These are phyloP conservation scores for Stenurella melanura DNA, from an alignment of 2,888 invertebrate species.

Conservation along the genomic window DNA sequence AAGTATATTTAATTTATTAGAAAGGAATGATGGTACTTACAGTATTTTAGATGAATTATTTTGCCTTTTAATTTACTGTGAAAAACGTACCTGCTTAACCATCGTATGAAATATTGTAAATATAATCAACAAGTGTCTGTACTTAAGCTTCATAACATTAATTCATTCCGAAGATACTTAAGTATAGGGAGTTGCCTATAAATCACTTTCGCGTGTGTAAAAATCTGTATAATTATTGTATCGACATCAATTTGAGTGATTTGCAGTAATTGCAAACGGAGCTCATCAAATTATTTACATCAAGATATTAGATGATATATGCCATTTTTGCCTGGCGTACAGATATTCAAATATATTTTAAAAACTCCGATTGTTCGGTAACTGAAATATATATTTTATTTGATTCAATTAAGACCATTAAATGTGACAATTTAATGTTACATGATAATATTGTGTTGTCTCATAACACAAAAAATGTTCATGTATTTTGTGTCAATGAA, in stretches of 20 bases:
- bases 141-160: background rate
- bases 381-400: constrained; percentile 13
- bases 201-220: constrained; percentile 11
- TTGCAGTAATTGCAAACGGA: background rate
- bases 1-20: constrained; percentile 32
- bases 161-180: constrained; percentile 14
- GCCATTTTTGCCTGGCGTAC: background rate
- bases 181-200: constrained; percentile 15
- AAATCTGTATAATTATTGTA: constrained; percentile 10
- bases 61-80: constrained; percentile 37
- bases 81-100: constrained; percentile 44
- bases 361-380: background rate
- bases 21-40: constrained; percentile 34
- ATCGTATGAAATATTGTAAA: constrained; percentile 34
- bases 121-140: constrained; percentile 25
- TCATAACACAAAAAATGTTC: too few species aligned
- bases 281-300: background rate
- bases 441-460: too few species aligned
- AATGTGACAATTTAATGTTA: too few species aligned
- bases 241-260: constrained; percentile 20
- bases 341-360: background rate
- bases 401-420: background rate
- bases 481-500: too few species aligned
- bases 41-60: constrained; percentile 48
- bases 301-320: background rate